Evolutionary conservation across 2,888 invertebrate species (phyloP), one percentile per base, ranked within the genome.

Genomic region (Augochlorella aurata): DNA sequence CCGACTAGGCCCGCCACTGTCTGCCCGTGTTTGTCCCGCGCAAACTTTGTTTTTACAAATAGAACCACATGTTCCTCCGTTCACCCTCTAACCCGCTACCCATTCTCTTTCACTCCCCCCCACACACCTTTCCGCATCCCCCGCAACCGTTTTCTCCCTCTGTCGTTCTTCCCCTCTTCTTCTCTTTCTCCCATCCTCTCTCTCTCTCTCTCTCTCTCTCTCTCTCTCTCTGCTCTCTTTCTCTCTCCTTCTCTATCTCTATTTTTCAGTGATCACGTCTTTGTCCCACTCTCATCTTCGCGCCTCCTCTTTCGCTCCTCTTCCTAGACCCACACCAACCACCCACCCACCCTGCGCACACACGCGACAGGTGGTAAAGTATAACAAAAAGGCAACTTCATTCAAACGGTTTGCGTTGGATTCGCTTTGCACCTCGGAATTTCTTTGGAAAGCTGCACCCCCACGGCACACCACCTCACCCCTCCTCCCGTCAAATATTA

Each of bases 41-140:
- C 90, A 92, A 92, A 92, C 92, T 92, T 92, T 92, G 92, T 92
- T 92, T 92, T 92, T 92, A 91, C 92, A 92, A 92, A 92, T 92
- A 92, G 91, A 92, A 90, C 90, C 90, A 90, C 92, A 90, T 90
- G 91, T 91, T 91, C 87, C 88, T 89, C 79, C 85, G 83, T 83
- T 82, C 89, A 81, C 84, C 82, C 86, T 85, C 85, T 84, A 76
- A 80, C 71, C 83, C 71, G 58, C 71, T 72, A 73, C 86, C 81
- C 83, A 79, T 83, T 83, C 87, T 85, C 86, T 87, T 77, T 81
- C 81, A 21, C 81, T 68, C 85, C 73, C 76, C 58, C 16, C 50
- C 72, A 44, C 78, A 63, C 58, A 29, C 70, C 65, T 78, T 75
- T 75, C 61, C 81, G 79, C 73, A 73, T 81, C 71, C 78, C 67